phyloP scores from a whole-genome alignment of 2,888 invertebrate species.

The Calameuta filiformis region DNA sequence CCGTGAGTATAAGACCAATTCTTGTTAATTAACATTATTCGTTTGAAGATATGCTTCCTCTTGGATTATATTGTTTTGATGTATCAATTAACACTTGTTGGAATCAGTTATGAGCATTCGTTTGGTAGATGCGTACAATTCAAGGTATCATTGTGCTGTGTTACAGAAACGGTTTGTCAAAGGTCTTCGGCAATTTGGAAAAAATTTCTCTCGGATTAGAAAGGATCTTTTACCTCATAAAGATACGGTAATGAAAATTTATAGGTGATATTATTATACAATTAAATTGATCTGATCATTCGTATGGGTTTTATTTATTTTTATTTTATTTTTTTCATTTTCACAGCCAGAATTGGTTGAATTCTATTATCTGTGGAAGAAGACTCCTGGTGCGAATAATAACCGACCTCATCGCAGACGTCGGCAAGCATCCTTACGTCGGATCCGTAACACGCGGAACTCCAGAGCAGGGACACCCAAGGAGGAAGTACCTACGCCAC shows the following conservation, averaged over 20 bases:
- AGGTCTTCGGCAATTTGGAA: slow-evolving; percentile 97
- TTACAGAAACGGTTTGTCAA: slow-evolving; percentile 93
- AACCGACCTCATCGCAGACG: slow-evolving; percentile 94
- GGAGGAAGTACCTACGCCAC: slow-evolving; percentile 76
- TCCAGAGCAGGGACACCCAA: slow-evolving; percentile 84
- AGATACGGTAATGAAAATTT: slow-evolving; percentile 78
- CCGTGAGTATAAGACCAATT: slow-evolving; percentile 66
- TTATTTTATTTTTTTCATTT: not conserved
- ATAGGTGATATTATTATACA: not conserved
- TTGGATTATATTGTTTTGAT: not conserved
- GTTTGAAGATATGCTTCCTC: not conserved
- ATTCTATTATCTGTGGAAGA: slow-evolving; percentile 99
- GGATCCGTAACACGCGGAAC: slow-evolving; percentile 89
- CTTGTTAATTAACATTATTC: slow-evolving; percentile 6
- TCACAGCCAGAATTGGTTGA: slow-evolving; percentile 91
- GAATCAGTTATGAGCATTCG: not conserved
- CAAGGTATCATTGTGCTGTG: not conserved
- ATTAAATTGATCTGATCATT: slow-evolving; percentile 3
- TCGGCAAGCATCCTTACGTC: slow-evolving; percentile 85
- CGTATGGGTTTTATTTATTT: not conserved
- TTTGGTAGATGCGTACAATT: not conserved
- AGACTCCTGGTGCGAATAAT: slow-evolving; percentile 97
- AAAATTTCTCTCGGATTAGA: slow-evolving; percentile 97
- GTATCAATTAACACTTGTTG: not conserved
- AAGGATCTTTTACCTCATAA: slow-evolving; percentile 97